Evolutionary conservation across 2,113 vertebrate species (phyloP).

Genomic region (Pygoscelis adeliae): DNA sequence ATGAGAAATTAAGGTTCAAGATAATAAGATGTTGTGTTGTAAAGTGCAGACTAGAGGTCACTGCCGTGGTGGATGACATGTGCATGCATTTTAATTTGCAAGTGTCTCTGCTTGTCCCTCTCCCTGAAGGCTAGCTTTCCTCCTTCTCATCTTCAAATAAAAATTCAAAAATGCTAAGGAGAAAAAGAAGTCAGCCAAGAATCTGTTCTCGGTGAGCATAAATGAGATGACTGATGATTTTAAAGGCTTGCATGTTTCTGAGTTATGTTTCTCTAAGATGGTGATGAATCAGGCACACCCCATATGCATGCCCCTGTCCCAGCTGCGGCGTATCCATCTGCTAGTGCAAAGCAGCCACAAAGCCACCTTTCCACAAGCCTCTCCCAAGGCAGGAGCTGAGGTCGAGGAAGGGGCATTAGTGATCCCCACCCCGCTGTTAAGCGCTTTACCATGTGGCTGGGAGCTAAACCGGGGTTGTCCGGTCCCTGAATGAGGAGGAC

Average conservation of each 20-base stretch:
- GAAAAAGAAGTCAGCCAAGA: slow-evolving; percentile 24
- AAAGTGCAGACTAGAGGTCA: background rate
- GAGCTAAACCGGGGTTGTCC: background rate
- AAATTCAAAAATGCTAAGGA: background rate
- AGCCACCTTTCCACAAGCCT: background rate
- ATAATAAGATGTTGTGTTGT: background rate
- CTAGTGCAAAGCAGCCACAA: background rate
- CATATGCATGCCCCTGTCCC: background rate
- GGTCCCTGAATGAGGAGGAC: background rate
- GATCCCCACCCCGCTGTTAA: background rate
- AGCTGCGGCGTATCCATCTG: background rate
- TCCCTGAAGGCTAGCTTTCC: slow-evolving; percentile 28
- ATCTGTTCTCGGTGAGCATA: background rate
- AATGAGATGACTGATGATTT: slow-evolving; percentile 22
- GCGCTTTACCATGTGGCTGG: background rate
- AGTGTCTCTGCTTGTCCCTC: slow-evolving; percentile 35
- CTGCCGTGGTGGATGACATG: background rate
- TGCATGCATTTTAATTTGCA: background rate
- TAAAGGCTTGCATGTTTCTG: background rate
- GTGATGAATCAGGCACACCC: background rate
- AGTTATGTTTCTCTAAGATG: slow-evolving; percentile 6
- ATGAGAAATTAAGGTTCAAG: background rate
- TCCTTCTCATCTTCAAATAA: slow-evolving; percentile 37
- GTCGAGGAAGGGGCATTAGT: background rate
- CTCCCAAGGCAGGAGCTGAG: background rate